Evolutionary conservation across 2,113 vertebrate species (phyloP), one percentile per base, ranked within the genome.

Genomic region (Baryphthengus martii): DNA sequence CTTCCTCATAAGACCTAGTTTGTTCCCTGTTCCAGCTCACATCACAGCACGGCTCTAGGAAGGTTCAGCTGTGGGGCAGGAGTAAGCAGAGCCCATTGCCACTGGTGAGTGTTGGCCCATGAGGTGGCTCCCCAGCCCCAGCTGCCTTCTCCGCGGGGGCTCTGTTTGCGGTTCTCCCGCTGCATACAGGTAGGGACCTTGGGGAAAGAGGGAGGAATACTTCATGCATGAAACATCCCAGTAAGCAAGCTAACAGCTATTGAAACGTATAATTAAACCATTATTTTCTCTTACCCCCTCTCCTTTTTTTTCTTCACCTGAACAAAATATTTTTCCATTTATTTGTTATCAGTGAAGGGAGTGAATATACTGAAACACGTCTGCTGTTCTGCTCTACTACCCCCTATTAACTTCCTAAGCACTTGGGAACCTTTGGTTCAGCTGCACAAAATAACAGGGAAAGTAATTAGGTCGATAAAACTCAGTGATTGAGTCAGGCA

Each of bases 381-480:
- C 45, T 72, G 58, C 85, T 13, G 89, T 92, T 95, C 93, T 77
- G 75, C 91, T 96, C 76, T 59, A 16, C 90, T 86, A 94, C 89
- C 83, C 79, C 29, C 86, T 91, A 67, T 95, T 89, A 96, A 89
- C 67, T 96, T 89, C 67, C 80, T 58, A 47, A 94, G 89, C 83
- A 85, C 79, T 89, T 56, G 71, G 79, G 79, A 91, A 53, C 93
- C 83, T 94, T 89, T 86, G 84, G 29, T 53, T 85, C 59, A 73
- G 84, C 70, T 63, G 53, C 89, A 63, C 3, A 4, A 86, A 96
- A 74, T 89, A 92, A 39, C 63, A 94, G 65, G 47, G 78, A 96
- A 92, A 73, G 67, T 92, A 96, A 95, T 94, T 93, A 93, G 81
- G 53, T 61, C 11, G 70, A 93, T 96, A 96, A 96, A 96, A 50